Conservation (phyloP, 2,113 vertebrate genomes). For the Apeltes quadracus region DNA sequence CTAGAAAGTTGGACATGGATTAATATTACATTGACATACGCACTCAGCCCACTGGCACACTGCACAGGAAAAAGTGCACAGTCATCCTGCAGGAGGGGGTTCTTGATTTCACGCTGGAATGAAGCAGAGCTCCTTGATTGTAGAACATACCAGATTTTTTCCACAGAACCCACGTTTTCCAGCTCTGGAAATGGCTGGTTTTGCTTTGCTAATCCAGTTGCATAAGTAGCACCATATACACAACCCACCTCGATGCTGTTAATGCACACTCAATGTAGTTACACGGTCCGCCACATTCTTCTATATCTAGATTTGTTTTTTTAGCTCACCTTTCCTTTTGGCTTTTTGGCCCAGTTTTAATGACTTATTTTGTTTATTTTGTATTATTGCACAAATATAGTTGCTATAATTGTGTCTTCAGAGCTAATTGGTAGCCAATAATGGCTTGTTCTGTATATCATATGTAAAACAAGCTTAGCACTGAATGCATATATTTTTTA, state of each 20-base stretch:
- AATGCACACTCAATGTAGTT: neutral
- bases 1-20: neutral
- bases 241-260: neutral
- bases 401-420: neutral
- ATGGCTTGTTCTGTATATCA: neutral
- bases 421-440: neutral
- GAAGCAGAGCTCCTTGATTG: conserved; percentile 51
- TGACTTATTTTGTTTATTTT: neutral
- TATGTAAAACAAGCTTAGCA: neutral
- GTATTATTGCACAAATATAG: neutral
- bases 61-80: conserved; percentile 49
- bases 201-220: conserved; percentile 16
- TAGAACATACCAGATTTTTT: conserved; percentile 57
- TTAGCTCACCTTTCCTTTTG: neutral
- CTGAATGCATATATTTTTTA: no score
- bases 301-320: neutral
- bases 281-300: neutral
- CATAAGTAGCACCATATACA: conserved; percentile 15
- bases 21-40: neutral
- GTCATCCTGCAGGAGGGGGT: conserved; percentile 44
- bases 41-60: neutral
- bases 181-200: conserved; percentile 21
- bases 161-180: conserved; percentile 12
- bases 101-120: conserved; percentile 33
- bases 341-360: no score